Percentiles rank a stretch among this genome's conserved stretches.
Evolutionary conservation across 1,140 invertebrate genomes (phyloP).

Genomic region (Magallana angulata): DNA sequence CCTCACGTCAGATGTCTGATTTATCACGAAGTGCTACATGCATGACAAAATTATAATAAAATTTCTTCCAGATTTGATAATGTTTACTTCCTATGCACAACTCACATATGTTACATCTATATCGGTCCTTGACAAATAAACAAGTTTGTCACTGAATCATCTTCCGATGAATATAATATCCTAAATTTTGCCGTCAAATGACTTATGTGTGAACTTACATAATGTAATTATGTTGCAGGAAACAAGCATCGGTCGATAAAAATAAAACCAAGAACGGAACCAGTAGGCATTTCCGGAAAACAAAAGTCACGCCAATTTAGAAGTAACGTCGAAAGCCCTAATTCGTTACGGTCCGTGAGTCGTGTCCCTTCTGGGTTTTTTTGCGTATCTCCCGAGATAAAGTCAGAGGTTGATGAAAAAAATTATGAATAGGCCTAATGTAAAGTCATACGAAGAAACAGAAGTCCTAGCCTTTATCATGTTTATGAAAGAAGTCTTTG

Average conservation of each 20-base stretch:
- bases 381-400: too few relatives aligned
- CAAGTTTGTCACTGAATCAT: background rate
- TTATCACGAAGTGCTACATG: background rate
- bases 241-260: background rate
- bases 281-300: background rate
- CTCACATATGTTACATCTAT: background rate
- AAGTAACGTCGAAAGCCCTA: too few relatives aligned
- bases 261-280: background rate
- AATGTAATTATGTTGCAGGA: background rate
- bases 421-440: too few relatives aligned
- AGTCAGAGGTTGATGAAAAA: too few relatives aligned
- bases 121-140: background rate
- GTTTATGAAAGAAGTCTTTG: too few relatives aligned
- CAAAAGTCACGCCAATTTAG: background rate
- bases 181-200: conserved; percentile 23
- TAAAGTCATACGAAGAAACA: too few relatives aligned
- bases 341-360: too few relatives aligned
- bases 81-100: background rate
- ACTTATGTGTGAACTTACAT: background rate
- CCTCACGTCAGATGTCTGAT: background rate
- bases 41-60: background rate
- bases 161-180: background rate
- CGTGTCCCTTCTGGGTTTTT: too few relatives aligned
- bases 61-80: background rate
- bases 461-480: too few relatives aligned